Evolutionary conservation across 2,888 invertebrate species (phyloP).

Genomic region (Argyresthia goedartella): DNA sequence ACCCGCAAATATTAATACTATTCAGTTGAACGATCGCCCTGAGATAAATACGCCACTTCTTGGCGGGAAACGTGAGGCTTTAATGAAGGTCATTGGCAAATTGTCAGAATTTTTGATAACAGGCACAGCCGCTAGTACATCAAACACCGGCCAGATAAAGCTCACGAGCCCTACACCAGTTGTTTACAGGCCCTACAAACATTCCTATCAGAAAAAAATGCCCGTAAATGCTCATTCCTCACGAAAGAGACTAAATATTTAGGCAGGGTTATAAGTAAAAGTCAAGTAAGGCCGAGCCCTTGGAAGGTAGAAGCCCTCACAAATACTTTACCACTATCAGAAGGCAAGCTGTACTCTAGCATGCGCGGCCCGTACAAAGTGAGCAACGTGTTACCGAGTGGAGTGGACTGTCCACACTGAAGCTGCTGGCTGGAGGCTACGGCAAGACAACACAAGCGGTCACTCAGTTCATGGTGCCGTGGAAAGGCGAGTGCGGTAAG

Average conservation of each 20-base stretch:
- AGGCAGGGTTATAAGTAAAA: neutral
- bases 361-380: constrained; percentile 11
- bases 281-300: constrained; percentile 1
- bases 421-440: neutral
- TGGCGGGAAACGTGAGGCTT: too few relatives aligned
- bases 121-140: too few relatives aligned
- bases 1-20: too few relatives aligned
- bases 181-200: too few relatives aligned
- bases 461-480: neutral
- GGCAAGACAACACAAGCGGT: constrained; percentile 1
- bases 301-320: constrained; percentile 1
- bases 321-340: constrained; percentile 2
- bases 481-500: constrained; percentile 2
- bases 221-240: neutral
- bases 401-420: constrained; percentile 9
- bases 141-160: too few relatives aligned
- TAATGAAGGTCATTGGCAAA: too few relatives aligned
- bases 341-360: constrained; percentile 7
- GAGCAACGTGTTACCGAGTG: constrained; percentile 3
- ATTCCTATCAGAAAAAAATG: too few relatives aligned
- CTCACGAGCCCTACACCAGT: too few relatives aligned
- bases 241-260: neutral
- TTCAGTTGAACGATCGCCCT: too few relatives aligned
- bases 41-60: too few relatives aligned
- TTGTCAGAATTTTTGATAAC: too few relatives aligned